A percentile compares a stretch with the other conserved stretches of the same genome.
Conservation (phyloP, 2,797 vertebrate species). For the Balearica regulorum region DNA sequence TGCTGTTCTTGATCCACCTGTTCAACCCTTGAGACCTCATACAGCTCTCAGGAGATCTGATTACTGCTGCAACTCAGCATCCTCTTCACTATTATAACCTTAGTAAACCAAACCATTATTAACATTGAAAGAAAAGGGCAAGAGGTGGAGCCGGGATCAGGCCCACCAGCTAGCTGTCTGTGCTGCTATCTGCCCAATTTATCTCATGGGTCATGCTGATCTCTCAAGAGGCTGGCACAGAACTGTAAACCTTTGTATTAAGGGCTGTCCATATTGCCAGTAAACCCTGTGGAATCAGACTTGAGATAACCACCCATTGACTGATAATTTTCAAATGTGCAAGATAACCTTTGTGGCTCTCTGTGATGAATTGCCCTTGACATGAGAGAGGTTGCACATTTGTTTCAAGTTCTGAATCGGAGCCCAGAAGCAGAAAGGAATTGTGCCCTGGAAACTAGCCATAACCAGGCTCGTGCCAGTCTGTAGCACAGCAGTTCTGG, state of each 20-base stretch:
- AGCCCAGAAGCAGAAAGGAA: constrained; percentile 28
- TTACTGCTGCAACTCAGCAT: not conserved
- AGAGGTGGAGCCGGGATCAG: not conserved
- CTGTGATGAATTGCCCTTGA: constrained; percentile 25
- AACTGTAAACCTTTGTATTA: not conserved
- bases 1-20: not conserved
- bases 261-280: not conserved
- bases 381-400: not conserved
- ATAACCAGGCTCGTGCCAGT: not conserved
- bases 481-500: constrained; percentile 1
- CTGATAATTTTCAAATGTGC: not conserved
- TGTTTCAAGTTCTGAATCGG: constrained; percentile 11
- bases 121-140: not conserved
- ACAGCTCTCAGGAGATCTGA: not conserved
- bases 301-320: not conserved
- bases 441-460: not conserved
- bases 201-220: not conserved
- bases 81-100: not conserved
- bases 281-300: not conserved
- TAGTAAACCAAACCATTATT: not conserved
- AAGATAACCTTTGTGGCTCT: not conserved
- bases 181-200: not conserved
- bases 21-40: not conserved
- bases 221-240: not conserved
- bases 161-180: not conserved